A percentile compares a stretch with the other conserved stretches of the same genome.
Evolutionary conservation across 2,113 vertebrate genomes (phyloP).

Genomic region (Xenopus borealis): DNA sequence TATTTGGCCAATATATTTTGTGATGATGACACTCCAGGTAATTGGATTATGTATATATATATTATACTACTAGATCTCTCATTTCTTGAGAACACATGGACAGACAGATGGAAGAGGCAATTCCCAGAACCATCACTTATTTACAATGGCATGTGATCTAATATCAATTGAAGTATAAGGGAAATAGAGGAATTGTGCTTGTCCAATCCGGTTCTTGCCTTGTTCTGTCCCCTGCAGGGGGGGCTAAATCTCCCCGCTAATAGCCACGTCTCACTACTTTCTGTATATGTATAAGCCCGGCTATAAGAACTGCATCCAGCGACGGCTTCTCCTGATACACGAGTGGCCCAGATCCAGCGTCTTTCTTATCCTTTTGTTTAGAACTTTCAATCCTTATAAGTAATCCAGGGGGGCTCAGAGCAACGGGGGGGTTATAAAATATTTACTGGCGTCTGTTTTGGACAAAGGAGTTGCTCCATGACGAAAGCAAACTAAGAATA

Average conservation of each 20-base stretch:
- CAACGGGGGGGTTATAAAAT: too few species aligned
- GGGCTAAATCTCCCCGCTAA: background rate
- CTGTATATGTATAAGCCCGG: slow-evolving; percentile 27
- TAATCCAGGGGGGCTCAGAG: slow-evolving; percentile 4
- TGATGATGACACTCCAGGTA: too few species aligned
- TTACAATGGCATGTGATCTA: too few species aligned
- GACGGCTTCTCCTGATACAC: background rate
- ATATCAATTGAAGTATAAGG: background rate
- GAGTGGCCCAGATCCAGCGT: background rate
- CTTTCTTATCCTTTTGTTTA: background rate
- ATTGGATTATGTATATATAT: too few species aligned
- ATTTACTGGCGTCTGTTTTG: too few species aligned
- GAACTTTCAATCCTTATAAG: background rate
- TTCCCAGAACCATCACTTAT: too few species aligned
- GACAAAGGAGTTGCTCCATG: too few species aligned
- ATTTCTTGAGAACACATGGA: too few species aligned
- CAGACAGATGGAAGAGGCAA: too few species aligned
- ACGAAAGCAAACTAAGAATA: too few species aligned
- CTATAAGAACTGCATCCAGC: slow-evolving; percentile 2
- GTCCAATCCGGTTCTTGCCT: background rate
- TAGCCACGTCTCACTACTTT: background rate
- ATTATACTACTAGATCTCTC: too few species aligned
- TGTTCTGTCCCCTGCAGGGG: background rate
- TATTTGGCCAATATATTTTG: too few species aligned
- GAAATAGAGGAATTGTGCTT: slow-evolving; percentile 11